A percentile compares a stretch with the other conserved stretches of the same genome.
These are phyloP conservation scores for Siderastrea radians DNA, from an alignment of 92 coral and sea anemone species.

Conservation along the genomic window DNA sequence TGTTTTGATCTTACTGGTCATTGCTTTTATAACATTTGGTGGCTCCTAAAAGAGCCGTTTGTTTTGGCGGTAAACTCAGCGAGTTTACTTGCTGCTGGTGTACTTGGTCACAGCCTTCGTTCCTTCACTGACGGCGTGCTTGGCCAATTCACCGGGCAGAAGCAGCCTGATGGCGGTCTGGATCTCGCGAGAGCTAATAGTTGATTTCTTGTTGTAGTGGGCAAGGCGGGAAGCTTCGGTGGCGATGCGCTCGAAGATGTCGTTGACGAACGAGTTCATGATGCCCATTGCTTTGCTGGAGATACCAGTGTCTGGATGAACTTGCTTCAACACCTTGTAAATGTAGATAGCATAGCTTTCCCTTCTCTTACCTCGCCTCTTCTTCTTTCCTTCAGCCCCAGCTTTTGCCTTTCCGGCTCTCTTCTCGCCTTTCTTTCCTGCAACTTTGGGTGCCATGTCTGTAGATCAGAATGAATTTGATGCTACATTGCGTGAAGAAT, in stretches of 20 bases:
- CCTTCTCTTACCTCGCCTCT: conserved; percentile 45
- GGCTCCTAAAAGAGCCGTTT: conserved; percentile 91
- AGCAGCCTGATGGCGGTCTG: conserved; percentile 78
- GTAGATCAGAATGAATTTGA: background rate
- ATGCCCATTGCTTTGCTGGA: conserved; percentile 96
- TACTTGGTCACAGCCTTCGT: conserved; percentile 88
- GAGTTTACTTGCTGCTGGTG: conserved; percentile 95
- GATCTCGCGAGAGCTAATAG: conserved; percentile 95
- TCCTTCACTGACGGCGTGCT: conserved; percentile 88
- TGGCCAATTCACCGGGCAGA: conserved; percentile 89
- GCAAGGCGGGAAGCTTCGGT: conserved; percentile 90
- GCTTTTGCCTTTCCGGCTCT: conserved; percentile 40
- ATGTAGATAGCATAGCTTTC: conserved; percentile 87
- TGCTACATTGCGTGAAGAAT: background rate
- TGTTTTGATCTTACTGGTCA: background rate
- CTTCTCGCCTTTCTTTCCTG: conserved; percentile 63
- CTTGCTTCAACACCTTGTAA: conserved; percentile 92
- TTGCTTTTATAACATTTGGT: conserved; percentile 57
- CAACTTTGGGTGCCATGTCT: conserved; percentile 36
- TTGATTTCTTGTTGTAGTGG: conserved; percentile 91
- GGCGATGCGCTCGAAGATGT: conserved; percentile 90
- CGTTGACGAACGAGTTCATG: conserved; percentile 93
- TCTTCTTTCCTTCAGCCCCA: conserved; percentile 43
- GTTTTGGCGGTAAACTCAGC: conserved; percentile 48
- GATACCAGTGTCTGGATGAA: conserved; percentile 95